Conservation (phyloP, 2,888 invertebrate genomes). For the Habrosyne pyritoides region DNA sequence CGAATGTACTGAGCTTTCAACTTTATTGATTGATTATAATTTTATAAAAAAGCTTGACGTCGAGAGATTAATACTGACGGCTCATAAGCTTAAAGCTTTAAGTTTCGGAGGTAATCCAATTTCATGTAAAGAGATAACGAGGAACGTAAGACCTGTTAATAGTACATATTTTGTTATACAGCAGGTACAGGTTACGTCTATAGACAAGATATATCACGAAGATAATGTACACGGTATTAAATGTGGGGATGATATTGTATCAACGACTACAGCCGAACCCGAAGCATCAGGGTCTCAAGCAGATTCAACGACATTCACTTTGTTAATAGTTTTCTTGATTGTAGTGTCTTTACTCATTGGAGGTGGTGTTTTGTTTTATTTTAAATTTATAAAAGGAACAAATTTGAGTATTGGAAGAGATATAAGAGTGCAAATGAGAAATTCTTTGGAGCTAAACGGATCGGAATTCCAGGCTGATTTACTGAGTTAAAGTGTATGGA, state of each 20-base stretch:
- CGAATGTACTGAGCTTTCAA: conserved; percentile 62
- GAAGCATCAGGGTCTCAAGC: conserved; percentile 5
- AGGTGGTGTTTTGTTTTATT: conserved; percentile 21
- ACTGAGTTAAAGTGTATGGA: conserved; percentile 26
- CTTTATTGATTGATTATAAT: conserved; percentile 68
- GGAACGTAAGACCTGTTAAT: conserved; percentile 48
- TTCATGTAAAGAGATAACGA: conserved; percentile 66
- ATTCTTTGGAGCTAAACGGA: conserved; percentile 46
- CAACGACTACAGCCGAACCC: conserved; percentile 16
- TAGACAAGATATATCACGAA: conserved; percentile 70
- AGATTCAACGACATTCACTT: conserved; percentile 22
- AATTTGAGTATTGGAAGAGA: conserved; percentile 28
- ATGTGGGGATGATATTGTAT: conserved; percentile 53
- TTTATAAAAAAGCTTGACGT: conserved; percentile 61
- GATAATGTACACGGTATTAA: conserved; percentile 74
- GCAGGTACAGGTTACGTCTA: conserved; percentile 62
- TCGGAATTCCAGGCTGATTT: conserved; percentile 51
- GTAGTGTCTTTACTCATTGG: conserved; percentile 32
- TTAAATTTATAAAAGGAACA: conserved; percentile 19
- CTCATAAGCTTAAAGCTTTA: conserved; percentile 55
- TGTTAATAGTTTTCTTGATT: conserved; percentile 7
- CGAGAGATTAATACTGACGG: conserved; percentile 49
- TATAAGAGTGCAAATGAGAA: conserved; percentile 44
- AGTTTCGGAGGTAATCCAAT: conserved; percentile 74
- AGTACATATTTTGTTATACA: conserved; percentile 33